Evolutionary conservation across 2,797 vertebrate genomes (phyloP).

Genomic region (Furcifer pardalis): DNA sequence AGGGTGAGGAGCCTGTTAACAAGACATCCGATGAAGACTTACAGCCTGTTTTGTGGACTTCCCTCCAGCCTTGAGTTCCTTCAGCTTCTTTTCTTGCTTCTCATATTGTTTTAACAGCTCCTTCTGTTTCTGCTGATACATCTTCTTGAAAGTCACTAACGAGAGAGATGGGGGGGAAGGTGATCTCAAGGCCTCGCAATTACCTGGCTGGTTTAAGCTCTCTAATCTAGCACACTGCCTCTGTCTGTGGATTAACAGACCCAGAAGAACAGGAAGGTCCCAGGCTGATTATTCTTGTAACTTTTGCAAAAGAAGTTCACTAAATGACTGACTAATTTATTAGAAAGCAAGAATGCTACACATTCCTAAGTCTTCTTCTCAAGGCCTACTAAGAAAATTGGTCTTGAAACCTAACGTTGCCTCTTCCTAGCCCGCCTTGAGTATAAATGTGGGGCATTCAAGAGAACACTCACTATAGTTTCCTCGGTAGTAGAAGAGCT

Average conservation of each 20-base stretch:
- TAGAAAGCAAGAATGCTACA: background rate
- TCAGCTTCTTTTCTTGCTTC: conserved; percentile 93
- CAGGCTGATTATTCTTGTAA: background rate
- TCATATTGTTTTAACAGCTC: conserved; percentile 92
- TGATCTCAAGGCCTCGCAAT: background rate
- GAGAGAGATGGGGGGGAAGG: background rate
- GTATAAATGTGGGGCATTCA: background rate
- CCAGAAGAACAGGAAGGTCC: too few relatives aligned
- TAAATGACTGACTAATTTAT: background rate
- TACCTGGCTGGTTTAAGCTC: background rate
- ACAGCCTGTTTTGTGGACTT: conserved; percentile 95
- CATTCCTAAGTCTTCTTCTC: background rate
- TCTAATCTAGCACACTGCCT: background rate
- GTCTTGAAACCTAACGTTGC: background rate
- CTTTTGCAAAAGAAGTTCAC: background rate
- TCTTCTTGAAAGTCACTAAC: conserved; percentile 94
- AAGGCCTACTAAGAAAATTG: too few relatives aligned
- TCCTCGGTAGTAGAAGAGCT: conserved; percentile 91
- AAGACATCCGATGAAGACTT: background rate
- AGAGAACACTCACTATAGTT: conserved; percentile 85
- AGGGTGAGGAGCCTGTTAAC: too few relatives aligned
- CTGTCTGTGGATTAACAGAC: too few relatives aligned
- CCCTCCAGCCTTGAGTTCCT: conserved; percentile 91
- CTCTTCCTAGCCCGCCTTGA: background rate
- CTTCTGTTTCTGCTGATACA: conserved; percentile 96